phyloP scores from a whole-genome alignment of 1,140 invertebrate species.

The Bombus difficillimus region DNA sequence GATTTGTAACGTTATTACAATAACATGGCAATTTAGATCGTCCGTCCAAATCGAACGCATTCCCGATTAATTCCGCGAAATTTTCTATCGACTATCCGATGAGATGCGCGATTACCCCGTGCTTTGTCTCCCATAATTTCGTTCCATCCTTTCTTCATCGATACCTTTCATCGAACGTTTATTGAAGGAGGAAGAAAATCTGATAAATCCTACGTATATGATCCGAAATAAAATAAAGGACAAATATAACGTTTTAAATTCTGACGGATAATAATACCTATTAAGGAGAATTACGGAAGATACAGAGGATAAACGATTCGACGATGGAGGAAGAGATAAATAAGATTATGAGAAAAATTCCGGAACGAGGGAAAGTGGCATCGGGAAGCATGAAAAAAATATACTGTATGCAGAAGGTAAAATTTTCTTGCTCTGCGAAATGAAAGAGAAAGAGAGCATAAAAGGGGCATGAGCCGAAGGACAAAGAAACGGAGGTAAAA shows the following conservation, averaged over 20 bases:
- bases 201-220: not conserved
- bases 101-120: not conserved
- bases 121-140: not conserved
- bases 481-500: not conserved
- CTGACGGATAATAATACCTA: no score
- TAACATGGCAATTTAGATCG: not conserved
- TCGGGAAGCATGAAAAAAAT: not conserved
- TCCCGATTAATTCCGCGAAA: not conserved
- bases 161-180: not conserved
- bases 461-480: no score
- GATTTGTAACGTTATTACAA: constrained; percentile 1
- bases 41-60: not conserved
- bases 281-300: not conserved
- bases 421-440: not conserved
- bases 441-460: not conserved
- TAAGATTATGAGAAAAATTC: not conserved
- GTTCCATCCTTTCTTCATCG: not conserved
- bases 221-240: not conserved
- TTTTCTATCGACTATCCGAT: not conserved
- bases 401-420: not conserved
- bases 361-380: not conserved
- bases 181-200: not conserved
- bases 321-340: not conserved
- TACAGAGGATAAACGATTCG: not conserved
- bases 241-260: no score